Conservation (phyloP, 2,888 invertebrate species). For the Conus canariensis region DNA sequence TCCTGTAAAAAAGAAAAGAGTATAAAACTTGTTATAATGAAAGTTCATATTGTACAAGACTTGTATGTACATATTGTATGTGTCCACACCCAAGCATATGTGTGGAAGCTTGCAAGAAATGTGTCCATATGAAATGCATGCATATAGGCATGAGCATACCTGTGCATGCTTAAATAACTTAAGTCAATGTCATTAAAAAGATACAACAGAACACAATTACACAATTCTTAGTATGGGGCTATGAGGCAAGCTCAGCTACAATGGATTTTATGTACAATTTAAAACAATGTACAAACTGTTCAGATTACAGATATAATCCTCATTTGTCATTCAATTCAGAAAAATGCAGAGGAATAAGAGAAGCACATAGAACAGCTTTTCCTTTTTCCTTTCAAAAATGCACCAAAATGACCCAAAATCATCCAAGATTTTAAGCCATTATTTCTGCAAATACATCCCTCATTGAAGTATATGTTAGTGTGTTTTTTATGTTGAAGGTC, state of each 20-base stretch:
- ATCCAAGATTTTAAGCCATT: neutral
- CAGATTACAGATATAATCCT: neutral
- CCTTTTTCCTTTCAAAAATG: neutral
- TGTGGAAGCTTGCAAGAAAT: too few species aligned
- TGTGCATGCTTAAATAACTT: too few species aligned
- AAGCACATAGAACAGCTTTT: neutral
- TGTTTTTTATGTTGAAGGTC: neutral
- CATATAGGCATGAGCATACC: neutral
- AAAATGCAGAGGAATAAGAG: neutral
- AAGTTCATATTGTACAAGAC: too few species aligned
- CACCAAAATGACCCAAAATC: neutral
- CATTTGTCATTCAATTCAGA: neutral
- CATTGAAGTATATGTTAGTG: neutral
- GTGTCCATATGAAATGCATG: neutral
- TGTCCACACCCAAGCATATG: too few species aligned
- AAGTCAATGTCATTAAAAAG: neutral
- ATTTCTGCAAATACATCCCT: neutral
- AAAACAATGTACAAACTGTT: neutral
- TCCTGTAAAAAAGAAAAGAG: too few species aligned
- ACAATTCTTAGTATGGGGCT: neutral
- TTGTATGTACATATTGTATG: too few species aligned
- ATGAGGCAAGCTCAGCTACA: neutral
- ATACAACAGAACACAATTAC: too few species aligned
- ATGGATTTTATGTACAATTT: neutral
- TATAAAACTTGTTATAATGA: too few species aligned